A percentile compares a stretch with the other conserved stretches of the same genome.
Conservation (phyloP, 1,140 invertebrate species). For the Drosophila nasuta region DNA sequence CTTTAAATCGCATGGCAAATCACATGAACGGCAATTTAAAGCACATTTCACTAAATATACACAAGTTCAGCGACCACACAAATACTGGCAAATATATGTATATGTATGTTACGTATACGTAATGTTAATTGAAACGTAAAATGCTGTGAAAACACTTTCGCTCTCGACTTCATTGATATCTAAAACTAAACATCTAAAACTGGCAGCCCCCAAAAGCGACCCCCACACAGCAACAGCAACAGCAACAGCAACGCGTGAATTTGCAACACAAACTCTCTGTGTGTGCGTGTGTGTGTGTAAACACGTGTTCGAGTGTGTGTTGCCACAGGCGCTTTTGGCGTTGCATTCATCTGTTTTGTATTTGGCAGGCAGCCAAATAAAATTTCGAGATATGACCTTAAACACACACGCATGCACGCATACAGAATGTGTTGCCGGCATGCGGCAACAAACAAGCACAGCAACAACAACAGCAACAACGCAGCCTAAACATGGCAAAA, state of each 20-base stretch:
- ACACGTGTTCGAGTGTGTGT: slow-evolving; percentile 43
- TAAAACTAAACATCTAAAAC: slow-evolving; percentile 79
- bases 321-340: slow-evolving; percentile 59
- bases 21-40: slow-evolving; percentile 50
- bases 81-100: slow-evolving; percentile 17
- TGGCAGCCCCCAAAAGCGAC: slow-evolving; percentile 65
- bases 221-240: slow-evolving; percentile 29
- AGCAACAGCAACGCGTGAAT: slow-evolving; percentile 46
- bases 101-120: slow-evolving; percentile 58
- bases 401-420: slow-evolving; percentile 36
- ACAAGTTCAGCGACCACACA: slow-evolving; percentile 62
- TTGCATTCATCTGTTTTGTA: slow-evolving; percentile 69
- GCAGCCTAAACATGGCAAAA: slow-evolving; percentile 68
- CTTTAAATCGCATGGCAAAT: slow-evolving; percentile 24
- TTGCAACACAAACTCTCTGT: slow-evolving; percentile 54
- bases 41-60: slow-evolving; percentile 37
- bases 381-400: slow-evolving; percentile 80
- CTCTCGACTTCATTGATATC: slow-evolving; percentile 81
- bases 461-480: slow-evolving; percentile 30
- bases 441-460: slow-evolving; percentile 15
- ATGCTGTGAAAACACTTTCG: slow-evolving; percentile 71
- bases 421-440: slow-evolving; percentile 42
- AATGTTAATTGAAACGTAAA: slow-evolving; percentile 72
- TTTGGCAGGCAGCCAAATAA: slow-evolving; percentile 81
- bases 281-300: slow-evolving; percentile 35